phyloP scores from a whole-genome alignment of 2,888 invertebrate genomes.

The Pterobdella sp. region DNA sequence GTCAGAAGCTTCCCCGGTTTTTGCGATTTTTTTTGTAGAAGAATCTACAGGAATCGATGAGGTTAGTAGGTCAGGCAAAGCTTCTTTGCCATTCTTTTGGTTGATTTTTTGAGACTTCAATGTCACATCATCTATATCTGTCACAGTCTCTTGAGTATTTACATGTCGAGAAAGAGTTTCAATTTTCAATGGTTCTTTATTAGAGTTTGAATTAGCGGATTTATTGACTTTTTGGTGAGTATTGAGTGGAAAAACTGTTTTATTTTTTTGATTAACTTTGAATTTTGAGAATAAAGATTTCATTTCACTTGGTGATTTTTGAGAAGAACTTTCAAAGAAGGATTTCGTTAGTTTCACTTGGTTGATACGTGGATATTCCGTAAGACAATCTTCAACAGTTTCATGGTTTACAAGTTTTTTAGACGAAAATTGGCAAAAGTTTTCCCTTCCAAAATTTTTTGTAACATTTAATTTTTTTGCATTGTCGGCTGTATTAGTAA shows the following conservation, averaged over 20 bases:
- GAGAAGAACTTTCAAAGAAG: constrained; percentile 7
- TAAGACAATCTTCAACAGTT: background rate
- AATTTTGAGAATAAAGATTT: constrained; percentile 8
- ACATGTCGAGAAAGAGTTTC: too few relatives aligned
- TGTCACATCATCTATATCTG: background rate
- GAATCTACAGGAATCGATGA: background rate
- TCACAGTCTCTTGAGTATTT: too few relatives aligned
- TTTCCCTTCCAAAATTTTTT: background rate
- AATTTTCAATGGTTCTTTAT: background rate
- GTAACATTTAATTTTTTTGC: background rate
- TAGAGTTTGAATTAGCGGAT: background rate
- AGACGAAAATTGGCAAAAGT: background rate
- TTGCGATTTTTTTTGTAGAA: background rate
- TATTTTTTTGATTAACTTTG: background rate
- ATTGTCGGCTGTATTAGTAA: background rate
- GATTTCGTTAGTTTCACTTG: constrained; percentile 25
- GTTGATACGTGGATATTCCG: constrained; percentile 18
- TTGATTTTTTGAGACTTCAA: background rate
- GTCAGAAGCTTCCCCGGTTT: too few relatives aligned
- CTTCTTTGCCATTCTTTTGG: background rate
- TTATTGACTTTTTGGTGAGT: background rate
- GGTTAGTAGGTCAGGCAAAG: background rate
- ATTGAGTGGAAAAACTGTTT: background rate
- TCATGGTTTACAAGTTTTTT: background rate
- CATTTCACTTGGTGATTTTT: background rate